A percentile compares a stretch with the other conserved stretches of the same genome.
phyloP scores from a whole-genome alignment of 2,888 invertebrate species.

The Troides aeacus region DNA sequence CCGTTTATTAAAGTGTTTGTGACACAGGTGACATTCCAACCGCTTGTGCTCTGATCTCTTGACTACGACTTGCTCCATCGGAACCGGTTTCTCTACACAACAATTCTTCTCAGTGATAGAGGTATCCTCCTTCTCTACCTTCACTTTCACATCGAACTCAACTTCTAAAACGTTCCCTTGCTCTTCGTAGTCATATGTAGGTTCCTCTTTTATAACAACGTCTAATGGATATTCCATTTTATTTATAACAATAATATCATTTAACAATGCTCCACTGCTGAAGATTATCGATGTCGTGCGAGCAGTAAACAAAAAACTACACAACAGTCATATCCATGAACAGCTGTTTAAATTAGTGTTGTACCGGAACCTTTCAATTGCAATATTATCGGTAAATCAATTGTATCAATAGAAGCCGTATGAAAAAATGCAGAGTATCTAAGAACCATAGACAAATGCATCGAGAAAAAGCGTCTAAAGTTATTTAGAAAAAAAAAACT shows the following conservation, averaged over 20 bases:
- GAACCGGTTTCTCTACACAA: slow-evolving; percentile 18
- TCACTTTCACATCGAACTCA: slow-evolving; percentile 32
- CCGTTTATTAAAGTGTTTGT: slow-evolving; percentile 3
- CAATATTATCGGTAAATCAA: neutral
- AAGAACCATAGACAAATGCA: too few relatives aligned
- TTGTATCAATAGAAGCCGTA: too few relatives aligned
- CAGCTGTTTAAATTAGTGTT: neutral
- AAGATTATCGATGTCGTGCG: neutral
- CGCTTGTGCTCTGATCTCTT: slow-evolving; percentile 6
- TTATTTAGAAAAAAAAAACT: too few relatives aligned
- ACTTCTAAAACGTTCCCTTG: neutral
- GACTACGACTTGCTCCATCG: slow-evolving; percentile 1
- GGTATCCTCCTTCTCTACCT: slow-evolving; percentile 32
- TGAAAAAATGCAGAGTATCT: too few relatives aligned
- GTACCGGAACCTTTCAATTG: neutral
- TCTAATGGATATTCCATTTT: slow-evolving; percentile 10
- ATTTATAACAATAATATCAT: neutral
- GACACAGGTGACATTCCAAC: slow-evolving; percentile 8
- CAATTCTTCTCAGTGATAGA: slow-evolving; percentile 4
- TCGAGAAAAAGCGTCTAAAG: too few relatives aligned
- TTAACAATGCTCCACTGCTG: neutral
- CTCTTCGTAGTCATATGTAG: neutral
- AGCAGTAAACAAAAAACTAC: neutral
- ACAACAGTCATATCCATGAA: neutral
- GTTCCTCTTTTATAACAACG: slow-evolving; percentile 25